These are phyloP conservation scores for Chrysogorgia sp. DNA, from an alignment of 92 coral and sea anemone genomes.

Conservation along the genomic window DNA sequence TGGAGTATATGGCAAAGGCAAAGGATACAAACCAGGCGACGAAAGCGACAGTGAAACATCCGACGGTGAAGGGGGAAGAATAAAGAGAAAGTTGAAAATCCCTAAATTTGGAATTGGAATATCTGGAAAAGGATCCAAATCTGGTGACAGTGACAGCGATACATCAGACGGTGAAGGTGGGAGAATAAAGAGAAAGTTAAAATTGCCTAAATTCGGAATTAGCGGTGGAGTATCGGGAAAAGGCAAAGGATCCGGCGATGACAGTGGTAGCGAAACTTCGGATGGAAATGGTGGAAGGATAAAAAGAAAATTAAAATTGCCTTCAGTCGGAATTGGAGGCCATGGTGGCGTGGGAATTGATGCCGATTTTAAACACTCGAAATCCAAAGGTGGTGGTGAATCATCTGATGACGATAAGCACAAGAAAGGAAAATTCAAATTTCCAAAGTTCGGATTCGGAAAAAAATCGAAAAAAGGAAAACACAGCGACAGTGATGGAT, in stretches of 20 bases:
- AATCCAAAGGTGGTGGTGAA: not conserved
- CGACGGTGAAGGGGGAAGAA: not conserved
- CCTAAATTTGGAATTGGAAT: slow-evolving; percentile 1
- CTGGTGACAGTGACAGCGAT: not conserved
- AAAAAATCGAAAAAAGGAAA: slow-evolving; percentile 6
- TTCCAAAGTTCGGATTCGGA: slow-evolving; percentile 3
- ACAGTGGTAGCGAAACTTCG: slow-evolving; percentile 17
- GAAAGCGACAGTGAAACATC: not conserved
- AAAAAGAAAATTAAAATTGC: slow-evolving; percentile 14
- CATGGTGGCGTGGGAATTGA: not conserved
- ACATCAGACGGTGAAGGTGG: not conserved
- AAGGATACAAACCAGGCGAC: not conserved
- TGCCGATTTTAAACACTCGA: not conserved
- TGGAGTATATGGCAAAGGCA: not conserved
- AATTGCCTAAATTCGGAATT: slow-evolving; percentile 25
- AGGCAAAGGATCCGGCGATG: not conserved
- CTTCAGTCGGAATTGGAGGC: not conserved
- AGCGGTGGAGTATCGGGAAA: slow-evolving; percentile 8
- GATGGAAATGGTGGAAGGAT: slow-evolving; percentile 40
- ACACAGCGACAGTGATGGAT: slow-evolving; percentile 12
- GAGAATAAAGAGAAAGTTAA: not conserved
- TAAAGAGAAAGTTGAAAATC: not conserved
- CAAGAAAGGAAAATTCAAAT: not conserved
- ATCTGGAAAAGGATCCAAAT: slow-evolving; percentile 1
- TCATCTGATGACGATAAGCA: not conserved